Evolutionary conservation across 2,797 vertebrate genomes (phyloP).

Genomic region (Oreortyx pictus): DNA sequence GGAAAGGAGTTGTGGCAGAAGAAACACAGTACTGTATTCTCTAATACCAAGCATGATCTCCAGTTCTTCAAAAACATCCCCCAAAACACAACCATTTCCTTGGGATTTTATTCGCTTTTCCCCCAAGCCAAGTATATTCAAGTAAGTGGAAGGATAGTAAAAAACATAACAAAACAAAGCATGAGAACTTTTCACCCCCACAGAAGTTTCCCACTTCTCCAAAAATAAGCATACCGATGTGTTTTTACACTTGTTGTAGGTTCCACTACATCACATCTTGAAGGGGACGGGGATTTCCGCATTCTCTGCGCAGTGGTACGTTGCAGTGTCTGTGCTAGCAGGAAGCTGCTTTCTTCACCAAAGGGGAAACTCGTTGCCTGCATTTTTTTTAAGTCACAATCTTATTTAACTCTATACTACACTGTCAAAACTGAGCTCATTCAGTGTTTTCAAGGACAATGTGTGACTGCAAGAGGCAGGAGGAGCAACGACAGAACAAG

Average conservation of each 20-base stretch:
- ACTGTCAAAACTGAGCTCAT: background rate
- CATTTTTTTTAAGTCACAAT: background rate
- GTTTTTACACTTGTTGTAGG: background rate
- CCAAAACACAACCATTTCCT: background rate
- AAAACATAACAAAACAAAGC: background rate
- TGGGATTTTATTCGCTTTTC: background rate
- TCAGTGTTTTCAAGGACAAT: background rate
- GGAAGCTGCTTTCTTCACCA: slow-evolving; percentile 31
- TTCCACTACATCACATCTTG: slow-evolving; percentile 17
- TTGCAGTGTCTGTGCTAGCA: background rate
- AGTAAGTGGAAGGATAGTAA: background rate
- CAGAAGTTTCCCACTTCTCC: slow-evolving; percentile 36
- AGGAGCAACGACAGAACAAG: background rate
- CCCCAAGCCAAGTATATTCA: background rate
- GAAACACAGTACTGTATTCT: background rate
- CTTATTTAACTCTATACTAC: background rate
- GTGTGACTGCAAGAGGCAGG: accelerated
- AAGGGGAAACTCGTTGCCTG: slow-evolving; percentile 32
- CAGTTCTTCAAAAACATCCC: background rate
- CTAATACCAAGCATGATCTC: background rate
- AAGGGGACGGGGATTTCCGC: slow-evolving; percentile 26
- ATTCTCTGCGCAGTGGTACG: background rate
- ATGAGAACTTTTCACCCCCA: background rate
- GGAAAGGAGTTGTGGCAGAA: background rate
- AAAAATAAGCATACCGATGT: slow-evolving; percentile 6